A percentile compares a stretch with the other conserved stretches of the same genome.
Evolutionary conservation across 2,113 vertebrate genomes (phyloP).

Genomic region (Prochilodus magdalenae): DNA sequence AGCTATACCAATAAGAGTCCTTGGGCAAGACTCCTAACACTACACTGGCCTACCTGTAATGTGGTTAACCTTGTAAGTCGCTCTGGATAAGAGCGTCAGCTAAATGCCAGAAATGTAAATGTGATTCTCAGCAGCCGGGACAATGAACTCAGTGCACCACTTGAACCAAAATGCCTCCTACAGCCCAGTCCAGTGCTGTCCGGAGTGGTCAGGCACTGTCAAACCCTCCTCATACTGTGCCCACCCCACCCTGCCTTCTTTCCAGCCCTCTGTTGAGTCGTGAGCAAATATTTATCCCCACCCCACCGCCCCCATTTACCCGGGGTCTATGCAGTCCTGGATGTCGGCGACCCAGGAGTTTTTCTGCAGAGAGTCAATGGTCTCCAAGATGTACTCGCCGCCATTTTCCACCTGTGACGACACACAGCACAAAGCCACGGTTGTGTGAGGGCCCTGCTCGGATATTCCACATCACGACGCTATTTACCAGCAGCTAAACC

Average conservation of each 20-base stretch:
- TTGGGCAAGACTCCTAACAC: too few species aligned
- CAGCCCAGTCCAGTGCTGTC: not conserved
- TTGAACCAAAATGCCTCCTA: not conserved
- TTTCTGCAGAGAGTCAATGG: constrained; percentile 97
- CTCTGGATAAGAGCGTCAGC: too few species aligned
- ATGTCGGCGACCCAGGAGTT: constrained; percentile 99
- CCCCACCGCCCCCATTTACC: constrained; percentile 76
- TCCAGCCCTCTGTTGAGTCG: constrained; percentile 53
- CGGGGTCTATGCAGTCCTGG: constrained; percentile 95
- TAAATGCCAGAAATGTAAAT: too few species aligned
- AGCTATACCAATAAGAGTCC: too few species aligned
- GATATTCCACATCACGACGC: not conserved
- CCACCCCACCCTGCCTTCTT: constrained; percentile 21
- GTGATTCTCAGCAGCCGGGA: not conserved
- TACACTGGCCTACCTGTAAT: too few species aligned
- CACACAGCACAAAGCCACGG: constrained; percentile 32
- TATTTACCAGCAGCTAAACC: not conserved
- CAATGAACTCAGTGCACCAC: not conserved
- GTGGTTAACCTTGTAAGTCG: too few species aligned
- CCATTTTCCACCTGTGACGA: constrained; percentile 87
- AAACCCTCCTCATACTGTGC: constrained; percentile 62
- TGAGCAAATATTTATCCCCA: constrained; percentile 71
- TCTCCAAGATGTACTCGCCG: constrained; percentile 96
- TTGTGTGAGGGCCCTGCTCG: not conserved
- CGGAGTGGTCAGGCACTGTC: constrained; percentile 60